A percentile compares a stretch with the other conserved stretches of the same genome.
Conservation (phyloP, 2,797 vertebrate genomes). For the Valencia hispanica region DNA sequence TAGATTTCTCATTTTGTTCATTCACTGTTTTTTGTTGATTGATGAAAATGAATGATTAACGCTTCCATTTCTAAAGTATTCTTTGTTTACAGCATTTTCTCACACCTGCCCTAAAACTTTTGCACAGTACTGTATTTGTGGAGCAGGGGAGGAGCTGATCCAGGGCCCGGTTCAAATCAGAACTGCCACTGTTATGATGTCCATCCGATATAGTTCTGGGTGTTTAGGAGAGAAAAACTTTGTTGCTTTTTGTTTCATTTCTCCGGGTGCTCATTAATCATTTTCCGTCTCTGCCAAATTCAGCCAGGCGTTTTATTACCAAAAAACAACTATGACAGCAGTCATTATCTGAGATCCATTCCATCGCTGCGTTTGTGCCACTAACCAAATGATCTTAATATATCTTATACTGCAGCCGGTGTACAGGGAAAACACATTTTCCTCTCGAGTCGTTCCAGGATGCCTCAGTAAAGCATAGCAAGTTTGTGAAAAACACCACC, state of each 20-base stretch:
- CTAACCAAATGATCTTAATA: conserved; percentile 23
- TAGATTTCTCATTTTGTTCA: too few relatives aligned
- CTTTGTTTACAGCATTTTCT: too few relatives aligned
- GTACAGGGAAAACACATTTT: not conserved
- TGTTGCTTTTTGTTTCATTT: not conserved
- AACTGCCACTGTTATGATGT: not conserved
- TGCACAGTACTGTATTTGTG: too few relatives aligned
- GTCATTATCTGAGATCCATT: conserved; percentile 20
- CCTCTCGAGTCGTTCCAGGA: conserved; percentile 1
- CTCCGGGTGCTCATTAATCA: not conserved
- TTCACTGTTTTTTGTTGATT: too few relatives aligned
- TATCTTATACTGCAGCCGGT: not conserved
- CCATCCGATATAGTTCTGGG: not conserved
- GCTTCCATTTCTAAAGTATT: too few relatives aligned
- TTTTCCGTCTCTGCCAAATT: not conserved
- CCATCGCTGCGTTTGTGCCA: conserved; percentile 7
- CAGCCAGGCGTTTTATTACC: conserved; percentile 11
- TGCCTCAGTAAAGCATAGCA: conserved; percentile 1
- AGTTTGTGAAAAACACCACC: not conserved
- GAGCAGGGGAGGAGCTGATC: not conserved
- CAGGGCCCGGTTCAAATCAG: not conserved
- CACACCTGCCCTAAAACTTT: too few relatives aligned
- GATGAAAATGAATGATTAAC: too few relatives aligned
- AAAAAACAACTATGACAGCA: conserved; percentile 11
- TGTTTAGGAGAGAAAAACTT: not conserved